Conservation (phyloP, 1,140 invertebrate genomes). For the Sarcophaga bullata region DNA sequence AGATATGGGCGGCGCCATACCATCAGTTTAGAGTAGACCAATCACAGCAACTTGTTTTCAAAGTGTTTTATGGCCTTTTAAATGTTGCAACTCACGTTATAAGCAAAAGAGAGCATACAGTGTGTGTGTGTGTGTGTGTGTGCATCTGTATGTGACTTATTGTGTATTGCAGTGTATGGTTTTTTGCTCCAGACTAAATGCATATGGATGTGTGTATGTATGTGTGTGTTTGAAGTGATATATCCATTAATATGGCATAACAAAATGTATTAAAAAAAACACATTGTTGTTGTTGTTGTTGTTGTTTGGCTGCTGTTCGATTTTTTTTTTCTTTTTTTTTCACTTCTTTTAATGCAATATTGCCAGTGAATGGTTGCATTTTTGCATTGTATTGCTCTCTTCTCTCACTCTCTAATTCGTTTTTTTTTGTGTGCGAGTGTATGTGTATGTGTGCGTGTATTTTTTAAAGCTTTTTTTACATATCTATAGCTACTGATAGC, state of each 20-base stretch:
- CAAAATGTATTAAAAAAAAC: neutral
- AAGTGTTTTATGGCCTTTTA: conserved; percentile 8
- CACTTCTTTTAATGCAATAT: conserved; percentile 2
- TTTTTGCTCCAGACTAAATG: neutral
- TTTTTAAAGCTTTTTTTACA: neutral
- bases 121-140: neutral
- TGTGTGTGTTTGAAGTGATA: neutral
- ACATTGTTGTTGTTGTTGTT: neutral
- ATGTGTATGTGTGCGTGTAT: neutral
- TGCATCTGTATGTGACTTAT: neutral
- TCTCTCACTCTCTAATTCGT: too few relatives aligned
- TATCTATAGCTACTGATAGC: conserved; percentile 5
- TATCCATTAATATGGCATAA: conserved; percentile 15
- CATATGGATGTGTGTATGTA: neutral
- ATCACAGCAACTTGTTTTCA: conserved; percentile 50
- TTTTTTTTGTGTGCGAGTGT: neutral
- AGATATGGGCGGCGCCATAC: conserved; percentile 60
- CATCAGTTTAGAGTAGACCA: conserved; percentile 47
- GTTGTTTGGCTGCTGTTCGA: neutral
- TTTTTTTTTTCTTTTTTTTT: too few relatives aligned
- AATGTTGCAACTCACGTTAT: neutral
- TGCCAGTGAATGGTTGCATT: neutral
- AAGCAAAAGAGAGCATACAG: neutral
- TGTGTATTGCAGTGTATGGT: neutral
- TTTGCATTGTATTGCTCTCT: too few relatives aligned